Conservation (phyloP, 2,888 invertebrate species). For the Limnephilus lunatus region DNA sequence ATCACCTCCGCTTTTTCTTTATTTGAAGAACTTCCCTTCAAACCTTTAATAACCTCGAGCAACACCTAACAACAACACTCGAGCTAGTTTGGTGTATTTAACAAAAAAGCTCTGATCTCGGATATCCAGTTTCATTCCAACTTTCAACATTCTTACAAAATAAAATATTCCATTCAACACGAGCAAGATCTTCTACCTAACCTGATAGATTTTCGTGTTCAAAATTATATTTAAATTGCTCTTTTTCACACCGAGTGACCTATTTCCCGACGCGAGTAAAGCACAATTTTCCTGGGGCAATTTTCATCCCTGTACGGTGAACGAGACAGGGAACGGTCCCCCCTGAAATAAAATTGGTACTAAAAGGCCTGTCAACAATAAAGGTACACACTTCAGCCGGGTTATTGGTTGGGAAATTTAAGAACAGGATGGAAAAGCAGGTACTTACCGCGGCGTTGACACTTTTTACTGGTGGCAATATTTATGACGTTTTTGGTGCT, state of each 20-base stretch:
- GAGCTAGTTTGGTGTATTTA: too few species aligned
- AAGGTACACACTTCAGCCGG: slow-evolving; percentile 53
- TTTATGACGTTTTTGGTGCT: background rate
- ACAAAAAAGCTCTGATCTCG: background rate
- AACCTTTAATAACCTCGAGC: too few species aligned
- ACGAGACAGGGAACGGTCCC: background rate
- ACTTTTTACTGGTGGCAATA: slow-evolving; percentile 5
- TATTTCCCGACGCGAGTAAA: background rate
- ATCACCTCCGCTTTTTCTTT: too few species aligned
- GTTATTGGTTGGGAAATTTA: slow-evolving; percentile 45
- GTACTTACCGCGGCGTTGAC: background rate
- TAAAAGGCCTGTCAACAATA: slow-evolving; percentile 60
- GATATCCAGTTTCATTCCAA: background rate
- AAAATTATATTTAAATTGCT: background rate
- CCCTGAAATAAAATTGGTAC: slow-evolving; percentile 35
- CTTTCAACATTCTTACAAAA: background rate
- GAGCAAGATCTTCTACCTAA: background rate
- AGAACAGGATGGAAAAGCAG: background rate
- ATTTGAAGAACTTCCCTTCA: too few species aligned
- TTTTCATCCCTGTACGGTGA: background rate
- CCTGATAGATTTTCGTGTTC: background rate
- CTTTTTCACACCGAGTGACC: background rate
- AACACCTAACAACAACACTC: too few species aligned
- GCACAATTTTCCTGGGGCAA: slow-evolving; percentile 29
- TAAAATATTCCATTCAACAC: background rate